Evolutionary conservation across 2,888 invertebrate species (phyloP).

Genomic region (Oscheius sp.): DNA sequence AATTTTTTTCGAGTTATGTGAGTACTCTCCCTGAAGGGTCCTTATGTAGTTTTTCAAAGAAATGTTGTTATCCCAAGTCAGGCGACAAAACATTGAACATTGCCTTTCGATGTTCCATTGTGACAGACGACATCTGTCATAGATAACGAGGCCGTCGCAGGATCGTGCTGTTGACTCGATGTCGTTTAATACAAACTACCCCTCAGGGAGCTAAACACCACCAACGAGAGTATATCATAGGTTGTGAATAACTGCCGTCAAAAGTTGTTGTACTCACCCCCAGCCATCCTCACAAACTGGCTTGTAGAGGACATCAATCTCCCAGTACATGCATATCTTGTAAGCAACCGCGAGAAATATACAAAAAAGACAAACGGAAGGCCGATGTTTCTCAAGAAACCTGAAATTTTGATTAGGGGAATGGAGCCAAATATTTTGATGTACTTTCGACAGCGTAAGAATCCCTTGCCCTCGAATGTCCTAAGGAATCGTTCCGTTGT

Average conservation of each 20-base stretch:
- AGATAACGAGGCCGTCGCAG: constrained; percentile 13
- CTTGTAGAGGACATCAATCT: constrained; percentile 56
- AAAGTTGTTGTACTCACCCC: constrained; percentile 32
- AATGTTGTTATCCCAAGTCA: not conserved
- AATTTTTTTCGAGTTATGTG: no score
- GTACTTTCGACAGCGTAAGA: constrained; percentile 46
- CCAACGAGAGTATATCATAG: not conserved
- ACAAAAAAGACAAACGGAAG: constrained; percentile 53
- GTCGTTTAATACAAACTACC: constrained; percentile 17
- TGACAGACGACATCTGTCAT: constrained; percentile 23
- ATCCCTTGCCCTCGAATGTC: constrained; percentile 56
- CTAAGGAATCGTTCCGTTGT: constrained; percentile 65
- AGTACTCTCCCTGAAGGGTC: no score
- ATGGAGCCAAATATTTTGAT: not conserved
- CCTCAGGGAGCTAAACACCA: not conserved
- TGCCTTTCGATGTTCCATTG: not conserved
- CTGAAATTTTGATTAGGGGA: constrained; percentile 45
- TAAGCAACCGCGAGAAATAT: constrained; percentile 62
- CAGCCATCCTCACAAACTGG: constrained; percentile 51
- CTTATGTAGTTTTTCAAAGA: no score
- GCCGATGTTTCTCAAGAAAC: constrained; percentile 62
- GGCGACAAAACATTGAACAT: not conserved
- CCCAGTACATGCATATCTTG: constrained; percentile 66
- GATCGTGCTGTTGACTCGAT: constrained; percentile 17
- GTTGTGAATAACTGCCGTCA: not conserved